Evolutionary conservation across 2,797 vertebrate species (phyloP).

Genomic region (Danionella dracula): DNA sequence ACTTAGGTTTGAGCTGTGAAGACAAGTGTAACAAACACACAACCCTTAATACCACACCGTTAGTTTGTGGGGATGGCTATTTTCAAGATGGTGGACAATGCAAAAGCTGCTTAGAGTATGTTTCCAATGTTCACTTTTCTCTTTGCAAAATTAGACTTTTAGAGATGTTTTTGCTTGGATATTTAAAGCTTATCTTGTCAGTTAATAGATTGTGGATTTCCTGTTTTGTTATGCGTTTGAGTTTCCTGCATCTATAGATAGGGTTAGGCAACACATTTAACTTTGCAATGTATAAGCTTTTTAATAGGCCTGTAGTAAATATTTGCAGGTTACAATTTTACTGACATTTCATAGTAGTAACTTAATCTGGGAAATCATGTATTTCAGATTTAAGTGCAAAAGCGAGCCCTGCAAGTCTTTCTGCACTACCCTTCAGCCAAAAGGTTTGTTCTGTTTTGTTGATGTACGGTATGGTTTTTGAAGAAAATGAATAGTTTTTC

Average conservation of each 20-base stretch:
- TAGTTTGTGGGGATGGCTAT: background rate
- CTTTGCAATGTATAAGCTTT: too few species aligned
- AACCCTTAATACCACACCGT: background rate
- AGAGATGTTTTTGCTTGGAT: background rate
- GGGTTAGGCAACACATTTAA: too few species aligned
- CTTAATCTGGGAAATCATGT: too few species aligned
- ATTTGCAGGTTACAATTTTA: too few species aligned
- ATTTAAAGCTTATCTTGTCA: conserved; percentile 32
- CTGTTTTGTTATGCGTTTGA: conserved; percentile 6
- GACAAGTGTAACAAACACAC: background rate
- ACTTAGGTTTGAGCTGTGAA: background rate
- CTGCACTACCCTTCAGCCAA: background rate
- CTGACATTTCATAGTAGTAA: too few species aligned
- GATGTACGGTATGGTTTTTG: too few species aligned
- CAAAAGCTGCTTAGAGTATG: conserved; percentile 2
- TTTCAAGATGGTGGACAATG: background rate
- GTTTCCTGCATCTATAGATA: too few species aligned
- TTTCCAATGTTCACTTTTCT: background rate
- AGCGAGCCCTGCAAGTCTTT: conserved; percentile 28
- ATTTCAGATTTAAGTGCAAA: conserved; percentile 13
- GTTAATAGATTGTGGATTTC: conserved; percentile 47
- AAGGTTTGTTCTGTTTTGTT: conserved; percentile 6
- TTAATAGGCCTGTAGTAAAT: too few species aligned
- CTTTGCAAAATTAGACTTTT: background rate
- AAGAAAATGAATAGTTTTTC: too few species aligned